phyloP scores from a whole-genome alignment of 1,140 invertebrate species.

The Heliconius hermathena region DNA sequence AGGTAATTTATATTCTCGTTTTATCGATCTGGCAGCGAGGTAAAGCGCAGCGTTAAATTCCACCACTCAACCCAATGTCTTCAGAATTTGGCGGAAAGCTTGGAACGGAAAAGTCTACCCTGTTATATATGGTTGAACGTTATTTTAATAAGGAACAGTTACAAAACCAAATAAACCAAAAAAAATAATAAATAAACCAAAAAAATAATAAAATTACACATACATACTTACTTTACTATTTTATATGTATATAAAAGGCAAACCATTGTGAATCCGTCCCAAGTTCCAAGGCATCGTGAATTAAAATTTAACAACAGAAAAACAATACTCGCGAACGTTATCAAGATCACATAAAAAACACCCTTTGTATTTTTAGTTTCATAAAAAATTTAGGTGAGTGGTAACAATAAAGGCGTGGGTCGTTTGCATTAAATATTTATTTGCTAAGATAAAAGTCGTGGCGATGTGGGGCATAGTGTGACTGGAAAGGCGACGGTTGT shows the following conservation, averaged over 20 bases:
- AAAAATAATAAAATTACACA: too few species aligned
- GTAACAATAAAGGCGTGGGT: slow-evolving; percentile 60
- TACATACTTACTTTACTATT: background rate
- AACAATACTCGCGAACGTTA: slow-evolving; percentile 55
- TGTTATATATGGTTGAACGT: too few species aligned
- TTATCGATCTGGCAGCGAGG: too few species aligned
- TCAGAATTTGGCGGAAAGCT: too few species aligned
- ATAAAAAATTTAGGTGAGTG: slow-evolving; percentile 64
- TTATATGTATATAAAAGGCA: background rate
- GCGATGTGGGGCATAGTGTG: background rate
- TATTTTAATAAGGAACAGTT: too few species aligned
- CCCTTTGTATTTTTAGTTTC: slow-evolving; percentile 65
- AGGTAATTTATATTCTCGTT: too few species aligned
- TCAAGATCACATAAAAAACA: slow-evolving; percentile 67
- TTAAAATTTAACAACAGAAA: slow-evolving; percentile 59
- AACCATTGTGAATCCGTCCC: background rate
- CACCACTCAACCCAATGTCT: too few species aligned
- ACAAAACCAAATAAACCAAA: too few species aligned
- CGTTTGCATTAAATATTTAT: slow-evolving; percentile 51
- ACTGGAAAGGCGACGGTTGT: background rate
- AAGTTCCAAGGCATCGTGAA: slow-evolving; percentile 42
- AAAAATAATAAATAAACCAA: too few species aligned
- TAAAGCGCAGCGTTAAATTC: too few species aligned
- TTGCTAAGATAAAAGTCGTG: background rate
- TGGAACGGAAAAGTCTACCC: too few species aligned